These are phyloP conservation scores for Atractosteus spatula DNA, from an alignment of 2,113 vertebrate species.

Conservation along the genomic window DNA sequence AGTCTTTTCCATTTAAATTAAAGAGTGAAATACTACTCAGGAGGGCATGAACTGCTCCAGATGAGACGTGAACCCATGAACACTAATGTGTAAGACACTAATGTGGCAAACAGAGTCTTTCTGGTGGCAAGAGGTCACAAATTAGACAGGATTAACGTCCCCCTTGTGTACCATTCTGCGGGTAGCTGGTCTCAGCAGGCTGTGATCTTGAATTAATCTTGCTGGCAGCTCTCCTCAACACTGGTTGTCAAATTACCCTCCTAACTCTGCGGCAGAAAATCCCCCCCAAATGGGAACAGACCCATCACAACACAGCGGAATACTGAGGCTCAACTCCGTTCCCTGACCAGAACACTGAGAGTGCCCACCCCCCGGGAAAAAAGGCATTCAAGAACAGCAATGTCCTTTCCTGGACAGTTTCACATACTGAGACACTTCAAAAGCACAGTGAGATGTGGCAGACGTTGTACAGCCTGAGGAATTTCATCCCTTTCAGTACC, in stretches of 20 bases:
- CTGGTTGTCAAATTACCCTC: background rate
- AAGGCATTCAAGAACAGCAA: no score
- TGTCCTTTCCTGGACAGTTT: no score
- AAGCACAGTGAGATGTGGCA: no score
- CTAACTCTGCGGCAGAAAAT: background rate
- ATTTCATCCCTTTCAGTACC: no score
- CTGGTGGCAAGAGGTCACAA: background rate
- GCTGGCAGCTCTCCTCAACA: constrained; percentile 2
- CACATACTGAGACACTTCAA: no score
- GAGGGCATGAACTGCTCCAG: background rate
- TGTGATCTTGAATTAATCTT: constrained; percentile 15
- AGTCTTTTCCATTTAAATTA: no score
- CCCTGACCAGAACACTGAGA: no score
- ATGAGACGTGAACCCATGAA: background rate
- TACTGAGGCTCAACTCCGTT: background rate
- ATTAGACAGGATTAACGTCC: background rate
- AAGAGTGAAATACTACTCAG: no score
- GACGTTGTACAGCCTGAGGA: no score
- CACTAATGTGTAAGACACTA: background rate
- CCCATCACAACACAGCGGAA: background rate
- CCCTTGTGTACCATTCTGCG: background rate
- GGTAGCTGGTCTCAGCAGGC: background rate
- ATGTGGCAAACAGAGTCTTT: background rate
- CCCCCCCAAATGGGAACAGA: background rate
- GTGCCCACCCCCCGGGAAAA: no score